These are phyloP conservation scores for Linepithema humile DNA, from an alignment of 1,140 invertebrate species.

Conservation along the genomic window DNA sequence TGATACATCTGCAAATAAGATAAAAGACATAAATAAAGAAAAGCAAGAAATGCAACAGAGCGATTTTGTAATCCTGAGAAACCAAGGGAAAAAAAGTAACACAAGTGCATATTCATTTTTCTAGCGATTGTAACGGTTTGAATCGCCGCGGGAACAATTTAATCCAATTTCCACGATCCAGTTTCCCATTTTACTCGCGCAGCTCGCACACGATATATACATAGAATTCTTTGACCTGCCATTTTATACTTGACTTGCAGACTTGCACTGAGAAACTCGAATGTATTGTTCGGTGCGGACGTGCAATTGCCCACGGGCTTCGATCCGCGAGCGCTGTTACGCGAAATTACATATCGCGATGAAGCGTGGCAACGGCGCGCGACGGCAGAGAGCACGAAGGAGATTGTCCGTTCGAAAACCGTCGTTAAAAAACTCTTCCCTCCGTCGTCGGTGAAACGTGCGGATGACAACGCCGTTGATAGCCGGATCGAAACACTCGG, in stretches of 20 bases:
- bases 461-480: too few species aligned
- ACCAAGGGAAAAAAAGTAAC: background rate
- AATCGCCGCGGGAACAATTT: slow-evolving; percentile 18
- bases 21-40: too few species aligned
- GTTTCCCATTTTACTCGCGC: background rate
- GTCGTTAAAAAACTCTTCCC: too few species aligned
- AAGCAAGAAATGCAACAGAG: background rate
- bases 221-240: background rate
- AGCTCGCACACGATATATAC: background rate
- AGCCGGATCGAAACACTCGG: too few species aligned
- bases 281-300: background rate
- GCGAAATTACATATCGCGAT: background rate
- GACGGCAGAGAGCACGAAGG: too few species aligned
- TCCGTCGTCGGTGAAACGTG: background rate
- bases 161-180: slow-evolving; percentile 23
- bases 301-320: background rate
- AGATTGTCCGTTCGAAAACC: too few species aligned
- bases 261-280: too few species aligned
- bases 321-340: background rate
- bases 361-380: background rate
- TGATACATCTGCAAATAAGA: background rate
- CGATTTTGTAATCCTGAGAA: background rate
- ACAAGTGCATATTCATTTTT: background rate
- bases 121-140: background rate
- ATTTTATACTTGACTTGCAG: slow-evolving; percentile 14